Percentiles rank a stretch among this genome's conserved stretches.
Evolutionary conservation across 2,888 invertebrate species (phyloP).

Genomic region (Lasioglossum malachurum): DNA sequence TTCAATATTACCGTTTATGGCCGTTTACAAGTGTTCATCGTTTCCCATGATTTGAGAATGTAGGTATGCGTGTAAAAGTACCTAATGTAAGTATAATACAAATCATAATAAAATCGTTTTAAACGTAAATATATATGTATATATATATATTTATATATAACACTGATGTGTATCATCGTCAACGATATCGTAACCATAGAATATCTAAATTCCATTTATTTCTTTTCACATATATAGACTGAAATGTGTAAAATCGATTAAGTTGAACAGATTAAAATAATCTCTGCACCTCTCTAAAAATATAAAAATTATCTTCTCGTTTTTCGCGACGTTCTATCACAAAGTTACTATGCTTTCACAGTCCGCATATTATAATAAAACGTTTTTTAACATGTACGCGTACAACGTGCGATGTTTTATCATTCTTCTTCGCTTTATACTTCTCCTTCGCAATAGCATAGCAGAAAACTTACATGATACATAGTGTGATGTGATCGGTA

Average conservation of each 20-base stretch:
- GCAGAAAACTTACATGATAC: constrained; percentile 59
- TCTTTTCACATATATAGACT: constrained; percentile 18
- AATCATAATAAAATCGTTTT: constrained; percentile 56
- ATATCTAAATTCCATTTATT: constrained; percentile 45
- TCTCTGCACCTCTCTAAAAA: constrained; percentile 44
- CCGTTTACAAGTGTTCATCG: constrained; percentile 4
- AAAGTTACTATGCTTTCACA: constrained; percentile 61
- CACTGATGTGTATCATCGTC: constrained; percentile 51
- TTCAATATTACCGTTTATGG: constrained; percentile 21
- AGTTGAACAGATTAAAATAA: constrained; percentile 56
- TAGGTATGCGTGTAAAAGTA: constrained; percentile 61
- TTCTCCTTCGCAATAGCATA: constrained; percentile 36
- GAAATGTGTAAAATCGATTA: constrained; percentile 55
- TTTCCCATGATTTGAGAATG: constrained; percentile 52
- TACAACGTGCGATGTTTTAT: constrained; percentile 29
- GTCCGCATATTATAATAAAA: constrained; percentile 57
- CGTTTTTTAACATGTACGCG: constrained; percentile 31
- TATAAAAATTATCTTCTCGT: constrained; percentile 58
- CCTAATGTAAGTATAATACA: constrained; percentile 59
- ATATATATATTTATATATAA: constrained; percentile 49
- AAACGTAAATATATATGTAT: constrained; percentile 47
- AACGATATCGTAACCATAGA: constrained; percentile 49
- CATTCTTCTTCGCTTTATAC: constrained; percentile 27
- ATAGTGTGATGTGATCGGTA: constrained; percentile 25
- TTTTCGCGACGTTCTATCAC: constrained; percentile 64